Conservation (phyloP, 30 jellyfish, hydroid and myxozoan genomes). For the Sanderia malayensis region DNA sequence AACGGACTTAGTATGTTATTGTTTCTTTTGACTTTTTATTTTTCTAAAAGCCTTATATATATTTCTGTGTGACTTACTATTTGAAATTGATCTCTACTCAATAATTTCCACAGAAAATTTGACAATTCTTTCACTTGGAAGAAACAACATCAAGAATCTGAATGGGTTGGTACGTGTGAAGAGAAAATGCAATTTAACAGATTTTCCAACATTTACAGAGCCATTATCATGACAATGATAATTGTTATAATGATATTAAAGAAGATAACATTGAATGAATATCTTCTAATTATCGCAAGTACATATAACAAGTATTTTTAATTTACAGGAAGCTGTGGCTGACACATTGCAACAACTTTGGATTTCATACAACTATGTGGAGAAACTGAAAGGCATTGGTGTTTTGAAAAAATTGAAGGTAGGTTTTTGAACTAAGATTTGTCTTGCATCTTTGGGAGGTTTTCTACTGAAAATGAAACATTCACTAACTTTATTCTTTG, state of each 20-base stretch:
- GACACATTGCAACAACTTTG: constrained; percentile 90
- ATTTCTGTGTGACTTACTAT: too few species aligned
- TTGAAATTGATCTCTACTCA: background rate
- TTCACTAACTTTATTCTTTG: too few species aligned
- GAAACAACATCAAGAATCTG: constrained; percentile 78
- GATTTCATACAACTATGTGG: constrained; percentile 88
- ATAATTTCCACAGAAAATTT: constrained; percentile 62
- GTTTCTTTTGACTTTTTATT: background rate
- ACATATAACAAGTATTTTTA: too few species aligned
- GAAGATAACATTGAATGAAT: too few species aligned
- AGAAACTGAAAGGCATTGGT: constrained; percentile 92
- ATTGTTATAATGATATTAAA: too few species aligned
- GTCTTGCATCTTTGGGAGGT: too few species aligned
- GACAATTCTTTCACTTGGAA: constrained; percentile 74
- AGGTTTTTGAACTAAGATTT: too few species aligned
- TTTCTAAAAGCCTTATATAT: background rate
- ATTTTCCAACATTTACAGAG: too few species aligned
- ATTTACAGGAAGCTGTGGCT: constrained; percentile 98
- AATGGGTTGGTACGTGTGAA: constrained; percentile 82
- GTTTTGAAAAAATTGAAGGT: constrained; percentile 89
- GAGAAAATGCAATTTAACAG: too few species aligned
- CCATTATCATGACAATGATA: too few species aligned
- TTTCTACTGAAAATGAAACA: too few species aligned
- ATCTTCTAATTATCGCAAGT: too few species aligned
- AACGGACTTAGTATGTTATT: constrained; percentile 85